Percentiles rank a stretch among this genome's conserved stretches.
Evolutionary conservation across 2,797 vertebrate species (phyloP).

Genomic region (Sebastes minor): DNA sequence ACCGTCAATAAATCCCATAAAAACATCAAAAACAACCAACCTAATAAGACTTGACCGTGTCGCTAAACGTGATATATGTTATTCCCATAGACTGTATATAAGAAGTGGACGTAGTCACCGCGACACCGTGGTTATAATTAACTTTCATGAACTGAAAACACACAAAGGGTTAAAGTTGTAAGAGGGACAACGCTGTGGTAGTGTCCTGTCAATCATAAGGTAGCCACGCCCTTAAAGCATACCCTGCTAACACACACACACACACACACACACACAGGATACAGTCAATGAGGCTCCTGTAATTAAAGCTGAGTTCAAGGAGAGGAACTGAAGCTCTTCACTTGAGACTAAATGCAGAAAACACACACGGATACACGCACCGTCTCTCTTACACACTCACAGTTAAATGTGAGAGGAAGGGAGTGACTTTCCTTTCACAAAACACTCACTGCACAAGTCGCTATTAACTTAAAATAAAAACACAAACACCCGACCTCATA

Average conservation of each 20-base stretch:
- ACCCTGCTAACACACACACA: too few relatives aligned
- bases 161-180: too few relatives aligned
- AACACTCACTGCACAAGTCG: not conserved
- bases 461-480: constrained; percentile 6
- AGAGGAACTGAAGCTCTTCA: not conserved
- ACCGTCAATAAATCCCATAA: too few relatives aligned
- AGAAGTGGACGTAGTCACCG: too few relatives aligned
- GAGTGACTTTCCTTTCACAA: constrained; percentile 31
- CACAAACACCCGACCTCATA: not conserved
- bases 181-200: too few relatives aligned
- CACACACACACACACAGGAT: constrained; percentile 23
- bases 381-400: not conserved
- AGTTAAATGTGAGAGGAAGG: constrained; percentile 31
- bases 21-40: too few relatives aligned
- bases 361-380: not conserved
- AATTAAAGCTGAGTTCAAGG: not conserved
- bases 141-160: too few relatives aligned
- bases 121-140: too few relatives aligned
- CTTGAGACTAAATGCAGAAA: not conserved
- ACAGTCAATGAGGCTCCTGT: constrained; percentile 41
- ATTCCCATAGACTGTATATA: rapidly evolving
- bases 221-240: too few relatives aligned
- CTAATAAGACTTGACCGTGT: not conserved
- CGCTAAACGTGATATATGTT: not conserved
- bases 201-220: too few relatives aligned